Conservation (phyloP, 1,140 invertebrate species). For the Drosophila orena region DNA sequence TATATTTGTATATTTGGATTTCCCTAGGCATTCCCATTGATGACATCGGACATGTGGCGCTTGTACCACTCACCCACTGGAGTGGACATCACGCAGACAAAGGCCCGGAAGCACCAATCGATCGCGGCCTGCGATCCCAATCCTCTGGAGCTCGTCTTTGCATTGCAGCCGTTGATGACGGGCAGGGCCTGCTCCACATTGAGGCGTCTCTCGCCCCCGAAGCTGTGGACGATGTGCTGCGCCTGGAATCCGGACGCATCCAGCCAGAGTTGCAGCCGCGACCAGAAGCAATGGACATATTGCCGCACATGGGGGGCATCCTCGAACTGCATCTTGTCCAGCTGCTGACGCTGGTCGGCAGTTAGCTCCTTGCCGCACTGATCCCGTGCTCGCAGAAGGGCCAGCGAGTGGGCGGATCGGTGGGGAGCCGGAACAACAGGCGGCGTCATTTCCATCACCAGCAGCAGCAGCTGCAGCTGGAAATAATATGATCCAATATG, state of each 20-base stretch:
- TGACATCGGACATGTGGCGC: conserved; percentile 11
- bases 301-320: conserved; percentile 1
- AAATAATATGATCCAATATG: neutral
- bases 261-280: conserved; percentile 4
- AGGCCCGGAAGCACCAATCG: conserved; percentile 9
- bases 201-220: neutral
- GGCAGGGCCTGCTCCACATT: conserved; percentile 9
- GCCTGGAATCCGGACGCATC: conserved; percentile 3
- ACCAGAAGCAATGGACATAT: conserved; percentile 7
- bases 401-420: conserved; percentile 1
- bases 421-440: neutral
- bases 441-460: neutral
- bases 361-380: conserved; percentile 1
- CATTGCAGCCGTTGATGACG: conserved; percentile 6
- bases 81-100: neutral
- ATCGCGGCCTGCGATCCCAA: neutral
- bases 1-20: neutral
- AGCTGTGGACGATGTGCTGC: conserved; percentile 1
- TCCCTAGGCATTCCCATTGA: conserved; percentile 7
- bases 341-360: neutral
- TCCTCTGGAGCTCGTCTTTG: neutral
- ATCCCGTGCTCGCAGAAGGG: neutral
- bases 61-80: conserved; percentile 8
- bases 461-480: neutral
- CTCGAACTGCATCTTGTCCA: conserved; percentile 9